phyloP scores from a whole-genome alignment of 2,888 invertebrate species.

The Eumacrocentrus americanus region DNA sequence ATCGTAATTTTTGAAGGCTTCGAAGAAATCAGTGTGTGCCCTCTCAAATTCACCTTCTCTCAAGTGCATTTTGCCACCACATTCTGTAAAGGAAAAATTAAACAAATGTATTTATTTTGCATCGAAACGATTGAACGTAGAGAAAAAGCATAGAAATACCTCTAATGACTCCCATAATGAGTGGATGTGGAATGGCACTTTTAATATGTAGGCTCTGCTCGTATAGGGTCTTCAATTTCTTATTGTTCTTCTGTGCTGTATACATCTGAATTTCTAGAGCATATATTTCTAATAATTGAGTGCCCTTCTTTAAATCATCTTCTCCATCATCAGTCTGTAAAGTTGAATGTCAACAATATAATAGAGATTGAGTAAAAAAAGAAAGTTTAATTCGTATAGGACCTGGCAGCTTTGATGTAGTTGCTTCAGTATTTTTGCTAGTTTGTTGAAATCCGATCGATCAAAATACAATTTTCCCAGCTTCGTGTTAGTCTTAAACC shows the following conservation, averaged over 20 bases:
- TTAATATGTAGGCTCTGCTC: conserved; percentile 98
- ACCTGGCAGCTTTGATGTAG: conserved; percentile 96
- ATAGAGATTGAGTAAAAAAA: conserved; percentile 1
- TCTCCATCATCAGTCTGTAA: conserved; percentile 92
- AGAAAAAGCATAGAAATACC: too few species aligned
- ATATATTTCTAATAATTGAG: conserved; percentile 96
- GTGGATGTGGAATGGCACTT: conserved; percentile 99
- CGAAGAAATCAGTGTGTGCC: conserved; percentile 99
- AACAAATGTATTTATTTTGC: not conserved
- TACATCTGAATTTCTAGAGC: conserved; percentile 99
- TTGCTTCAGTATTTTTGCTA: conserved; percentile 96
- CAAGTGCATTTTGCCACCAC: conserved; percentile 99
- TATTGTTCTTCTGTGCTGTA: conserved; percentile 99
- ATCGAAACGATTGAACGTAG: too few species aligned
- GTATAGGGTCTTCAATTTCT: conserved; percentile 93
- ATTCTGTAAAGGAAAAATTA: conserved; percentile 69
- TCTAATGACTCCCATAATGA: conserved; percentile 99
- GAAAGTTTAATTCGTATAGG: conserved; percentile 19
- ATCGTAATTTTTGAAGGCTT: conserved; percentile 99
- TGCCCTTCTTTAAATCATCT: conserved; percentile 97
- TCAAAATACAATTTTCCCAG: conserved; percentile 98
- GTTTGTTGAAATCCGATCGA: conserved; percentile 89
- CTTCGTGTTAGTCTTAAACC: conserved; percentile 99
- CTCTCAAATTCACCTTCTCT: conserved; percentile 98
- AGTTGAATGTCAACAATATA: not conserved